phyloP scores from a whole-genome alignment of 1,140 invertebrate genomes.

The Stegodyphus mimosarum region DNA sequence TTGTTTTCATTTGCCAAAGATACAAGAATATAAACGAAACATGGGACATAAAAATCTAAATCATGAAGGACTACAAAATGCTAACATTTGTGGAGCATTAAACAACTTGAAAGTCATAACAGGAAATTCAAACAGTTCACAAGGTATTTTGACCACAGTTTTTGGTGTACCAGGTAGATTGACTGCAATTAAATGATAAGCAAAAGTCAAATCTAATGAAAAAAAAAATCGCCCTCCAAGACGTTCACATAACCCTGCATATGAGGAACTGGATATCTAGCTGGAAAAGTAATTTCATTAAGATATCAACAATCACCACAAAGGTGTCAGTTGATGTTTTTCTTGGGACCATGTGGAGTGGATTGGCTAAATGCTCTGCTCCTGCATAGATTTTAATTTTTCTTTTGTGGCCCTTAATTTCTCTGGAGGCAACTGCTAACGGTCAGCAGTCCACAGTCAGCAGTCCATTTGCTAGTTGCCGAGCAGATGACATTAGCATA shows the following conservation, averaged over 20 bases:
- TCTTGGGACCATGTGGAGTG: conserved; percentile 61
- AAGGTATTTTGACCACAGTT: conserved; percentile 59
- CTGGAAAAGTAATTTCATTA: conserved; percentile 68
- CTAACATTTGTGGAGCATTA: conserved; percentile 31
- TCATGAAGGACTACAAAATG: background rate
- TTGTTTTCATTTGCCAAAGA: background rate
- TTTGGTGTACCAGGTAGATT: conserved; percentile 32
- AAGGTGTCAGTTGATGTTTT: background rate
- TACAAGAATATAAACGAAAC: background rate
- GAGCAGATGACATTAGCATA: background rate
- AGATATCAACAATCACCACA: conserved; percentile 1
- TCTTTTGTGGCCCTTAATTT: background rate
- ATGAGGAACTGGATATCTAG: conserved; percentile 67
- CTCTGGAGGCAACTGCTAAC: conserved; percentile 13
- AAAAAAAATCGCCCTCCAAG: conserved; percentile 39
- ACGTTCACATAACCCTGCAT: conserved; percentile 51
- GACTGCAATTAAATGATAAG: conserved; percentile 47
- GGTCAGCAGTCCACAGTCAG: background rate
- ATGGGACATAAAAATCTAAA: background rate
- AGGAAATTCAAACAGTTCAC: conserved; percentile 64
- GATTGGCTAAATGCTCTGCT: conserved; percentile 49
- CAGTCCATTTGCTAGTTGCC: too few relatives aligned
- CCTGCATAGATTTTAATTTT: conserved; percentile 30
- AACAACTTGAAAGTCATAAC: conserved; percentile 64
- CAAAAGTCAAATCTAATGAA: conserved; percentile 34